Evolutionary conservation across 2,113 vertebrate genomes (phyloP), one percentile per base, ranked within the genome.

Genomic region (Elephas maximus): DNA sequence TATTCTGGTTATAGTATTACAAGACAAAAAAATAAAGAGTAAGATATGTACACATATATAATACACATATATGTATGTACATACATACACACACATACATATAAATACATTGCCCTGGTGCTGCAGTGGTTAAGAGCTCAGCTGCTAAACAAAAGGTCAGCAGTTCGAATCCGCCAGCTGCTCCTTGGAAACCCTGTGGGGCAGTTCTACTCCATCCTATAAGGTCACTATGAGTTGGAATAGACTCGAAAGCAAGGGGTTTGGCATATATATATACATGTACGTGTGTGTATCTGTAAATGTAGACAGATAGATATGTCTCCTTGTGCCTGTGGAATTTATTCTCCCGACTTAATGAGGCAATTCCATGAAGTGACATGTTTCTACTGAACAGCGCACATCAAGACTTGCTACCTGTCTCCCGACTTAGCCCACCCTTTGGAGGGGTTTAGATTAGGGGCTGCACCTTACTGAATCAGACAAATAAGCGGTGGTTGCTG

Each of bases 381-480:
- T 76, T 95, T 95, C 86, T 51, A 17, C 90, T 30, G 83, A 79
- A 44, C 12, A 67, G 77, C 23, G 44, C 44, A 45, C 11, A 37
- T 37, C 33, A n/a, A 23, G 18, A 1, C 74, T 69, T 79, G 96
- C 73, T 60, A 9, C 1, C 79, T 79, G 63, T 57, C 90, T 97
- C 96, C 88, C 14, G 93, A 97, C 96, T 97, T 96, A 96, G 95
- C 63, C 96, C 90, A 51, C 69, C 63, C 92, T 77, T 91, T 94
- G 57, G 26, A 76, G 65, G 88, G 94, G 83, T 94, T 97, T 91
- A 63, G 97, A 85, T 96, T 94, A 67, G 44, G 65, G 81, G 80
- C 95, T 82, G 37, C n/a, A 57, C 65, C 73, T 95, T 90, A 95
- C 76, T 82, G 87, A 98, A 88, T 37, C 1, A 63, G 60, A 82